These are phyloP conservation scores for Macquaria ambigua DNA, from an alignment of 2,113 vertebrate species.

Conservation along the genomic window DNA sequence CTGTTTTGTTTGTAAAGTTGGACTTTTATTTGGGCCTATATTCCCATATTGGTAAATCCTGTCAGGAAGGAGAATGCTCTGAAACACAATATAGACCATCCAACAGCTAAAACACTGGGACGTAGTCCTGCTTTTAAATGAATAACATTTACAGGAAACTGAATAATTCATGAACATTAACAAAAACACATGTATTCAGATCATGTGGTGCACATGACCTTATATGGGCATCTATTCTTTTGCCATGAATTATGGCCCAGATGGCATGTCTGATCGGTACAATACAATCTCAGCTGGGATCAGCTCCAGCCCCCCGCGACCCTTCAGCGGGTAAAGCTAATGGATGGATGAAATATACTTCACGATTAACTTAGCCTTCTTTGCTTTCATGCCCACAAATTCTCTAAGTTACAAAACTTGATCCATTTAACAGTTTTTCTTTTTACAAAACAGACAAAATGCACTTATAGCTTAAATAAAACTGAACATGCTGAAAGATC, in stretches of 20 bases:
- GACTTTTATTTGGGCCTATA: not conserved
- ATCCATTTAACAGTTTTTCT: too few relatives aligned
- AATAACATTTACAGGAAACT: slow-evolving; percentile 1
- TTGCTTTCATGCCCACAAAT: not conserved
- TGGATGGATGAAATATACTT: not conserved
- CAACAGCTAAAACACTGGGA: not conserved
- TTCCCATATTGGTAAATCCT: not conserved
- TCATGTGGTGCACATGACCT: not conserved
- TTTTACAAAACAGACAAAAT: not conserved
- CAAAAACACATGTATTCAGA: slow-evolving; percentile 15
- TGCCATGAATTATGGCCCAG: not conserved
- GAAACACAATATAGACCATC: not conserved
- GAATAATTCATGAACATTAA: slow-evolving; percentile 10
- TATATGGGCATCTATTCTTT: not conserved
- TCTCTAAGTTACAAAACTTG: not conserved
- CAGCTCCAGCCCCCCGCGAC: not conserved
- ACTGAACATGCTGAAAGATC: not conserved
- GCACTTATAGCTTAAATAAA: not conserved
- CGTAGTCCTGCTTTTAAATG: not conserved
- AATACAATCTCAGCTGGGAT: not conserved
- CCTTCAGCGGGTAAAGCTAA: not conserved
- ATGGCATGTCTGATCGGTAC: not conserved
- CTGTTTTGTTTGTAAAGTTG: too few relatives aligned
- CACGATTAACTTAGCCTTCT: not conserved
- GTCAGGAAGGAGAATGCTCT: not conserved